These are phyloP conservation scores for Crotalus horridus DNA, from an alignment of 2,113 vertebrate species.

Conservation along the genomic window DNA sequence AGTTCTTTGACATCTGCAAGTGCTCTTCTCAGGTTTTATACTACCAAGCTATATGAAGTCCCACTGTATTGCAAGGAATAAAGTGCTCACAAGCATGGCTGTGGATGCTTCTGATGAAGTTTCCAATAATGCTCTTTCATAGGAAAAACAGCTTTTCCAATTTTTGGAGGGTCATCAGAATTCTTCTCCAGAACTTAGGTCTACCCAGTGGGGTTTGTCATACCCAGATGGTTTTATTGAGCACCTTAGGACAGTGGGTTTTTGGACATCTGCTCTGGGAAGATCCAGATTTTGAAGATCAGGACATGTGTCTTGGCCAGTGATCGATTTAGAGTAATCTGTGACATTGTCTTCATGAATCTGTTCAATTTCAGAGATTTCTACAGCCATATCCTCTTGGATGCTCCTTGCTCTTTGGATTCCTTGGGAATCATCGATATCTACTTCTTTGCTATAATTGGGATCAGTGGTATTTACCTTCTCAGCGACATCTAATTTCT, in stretches of 20 bases:
- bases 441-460: not conserved
- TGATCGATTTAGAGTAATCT: conserved; percentile 37
- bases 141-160: not conserved
- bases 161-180: conserved; percentile 62
- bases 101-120: not conserved
- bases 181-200: conserved; percentile 51
- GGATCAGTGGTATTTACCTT: not conserved
- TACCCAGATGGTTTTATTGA: conserved; percentile 64
- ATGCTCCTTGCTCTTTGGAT: conserved; percentile 5
- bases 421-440: not conserved
- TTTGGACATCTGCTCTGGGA: conserved; percentile 25
- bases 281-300: conserved; percentile 34
- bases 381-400: not conserved
- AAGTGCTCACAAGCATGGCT: not conserved
- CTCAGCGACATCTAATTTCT: conserved; percentile 18
- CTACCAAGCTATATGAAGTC: not conserved
- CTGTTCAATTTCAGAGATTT: not conserved
- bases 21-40: not conserved
- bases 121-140: conserved; percentile 28
- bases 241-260: not conserved
- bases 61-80: not conserved
- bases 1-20: not conserved
- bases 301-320: conserved; percentile 36
- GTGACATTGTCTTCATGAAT: not conserved
- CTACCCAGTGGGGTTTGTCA: conserved; percentile 62